Percentiles rank a stretch among this genome's conserved stretches.
phyloP scores from a whole-genome alignment of 2,113 vertebrate species.

The Tachysurus vachellii region DNA sequence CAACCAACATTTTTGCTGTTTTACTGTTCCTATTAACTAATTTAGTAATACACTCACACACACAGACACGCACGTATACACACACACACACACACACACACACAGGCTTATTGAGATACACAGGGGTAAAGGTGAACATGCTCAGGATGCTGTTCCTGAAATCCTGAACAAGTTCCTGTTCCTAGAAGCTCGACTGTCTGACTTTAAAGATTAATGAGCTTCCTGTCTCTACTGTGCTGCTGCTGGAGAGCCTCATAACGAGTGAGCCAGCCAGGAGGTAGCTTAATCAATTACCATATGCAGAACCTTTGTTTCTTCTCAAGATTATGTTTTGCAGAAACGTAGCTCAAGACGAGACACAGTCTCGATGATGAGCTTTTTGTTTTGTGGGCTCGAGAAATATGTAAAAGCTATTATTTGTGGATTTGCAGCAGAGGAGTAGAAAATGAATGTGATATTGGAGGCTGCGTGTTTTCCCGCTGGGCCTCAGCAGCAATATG shows the following conservation, averaged over 20 bases:
- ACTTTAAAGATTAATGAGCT: neutral
- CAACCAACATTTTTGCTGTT: neutral
- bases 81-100: conserved; percentile 5
- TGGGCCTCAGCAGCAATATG: neutral
- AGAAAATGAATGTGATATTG: neutral
- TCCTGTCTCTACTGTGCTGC: neutral
- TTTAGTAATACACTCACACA: neutral
- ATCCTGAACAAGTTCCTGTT: neutral
- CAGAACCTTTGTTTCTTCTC: neutral
- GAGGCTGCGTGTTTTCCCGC: neutral
- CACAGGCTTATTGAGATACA: neutral
- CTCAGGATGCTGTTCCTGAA: neutral
- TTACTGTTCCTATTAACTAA: neutral
- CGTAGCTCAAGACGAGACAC: neutral
- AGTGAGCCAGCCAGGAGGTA: neutral
- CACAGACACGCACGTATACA: neutral
- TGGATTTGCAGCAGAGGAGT: neutral
- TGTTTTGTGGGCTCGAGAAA: neutral
- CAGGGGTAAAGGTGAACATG: neutral
- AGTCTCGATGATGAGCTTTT: neutral
- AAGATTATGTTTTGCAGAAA: neutral
- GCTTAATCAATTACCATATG: too few species aligned
- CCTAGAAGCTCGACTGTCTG: neutral
- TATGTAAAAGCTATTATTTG: neutral
- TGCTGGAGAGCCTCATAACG: neutral